Base-by-base conservation (phyloP, 2,113 vertebrate genomes). In the Cynocephalus volans region DNA sequence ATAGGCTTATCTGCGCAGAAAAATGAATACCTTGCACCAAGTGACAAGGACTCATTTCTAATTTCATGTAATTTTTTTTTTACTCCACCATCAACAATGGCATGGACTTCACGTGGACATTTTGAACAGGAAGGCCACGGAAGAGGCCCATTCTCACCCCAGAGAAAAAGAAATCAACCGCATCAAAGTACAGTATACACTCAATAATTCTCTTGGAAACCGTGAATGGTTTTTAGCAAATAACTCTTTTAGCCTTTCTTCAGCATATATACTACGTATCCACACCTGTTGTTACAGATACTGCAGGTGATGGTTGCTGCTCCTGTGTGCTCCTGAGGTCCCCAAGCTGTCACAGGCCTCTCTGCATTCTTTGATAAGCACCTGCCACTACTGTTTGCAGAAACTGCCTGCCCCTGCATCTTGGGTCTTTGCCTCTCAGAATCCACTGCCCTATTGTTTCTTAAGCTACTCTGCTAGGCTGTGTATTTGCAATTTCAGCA, bases 171-270 rank as follows among this genome's bases (percentile, higher is more conserved):
- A 95, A 52, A 69, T 54, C 91, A 2, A 7, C 73, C 12, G 0
- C 13, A 11, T 48, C 73, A 67, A 94, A 36, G 98, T 97, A 98
- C 1, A 15, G 90, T 90, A 72, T 67, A 72, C 33, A 48, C 62
- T 69, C 88, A 72, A 62, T 75, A 73, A 62, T n/a, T 87, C 48
- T 82, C 83, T 84, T 45, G 54, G 48, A 56, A 97, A 94, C 23
- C 24, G 10, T 54, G 45, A 54, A 33, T 69, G 48, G 18, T 65
- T 88, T 82, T 88, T 36, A 83, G 80, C 67, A 90, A 83, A 76
- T 77, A 50, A 31, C 33, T 69, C 31, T 36, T 26, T 84, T 50
- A 95, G 60, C 41, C 41, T 85, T 81, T 45, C 64, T 26, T 81
- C 19, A 41, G 13, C 54, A 50, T 18, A 31, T 7, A 60, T 60